Conservation (phyloP, 1,140 invertebrate genomes). For the Choristoneura fumiferana region DNA sequence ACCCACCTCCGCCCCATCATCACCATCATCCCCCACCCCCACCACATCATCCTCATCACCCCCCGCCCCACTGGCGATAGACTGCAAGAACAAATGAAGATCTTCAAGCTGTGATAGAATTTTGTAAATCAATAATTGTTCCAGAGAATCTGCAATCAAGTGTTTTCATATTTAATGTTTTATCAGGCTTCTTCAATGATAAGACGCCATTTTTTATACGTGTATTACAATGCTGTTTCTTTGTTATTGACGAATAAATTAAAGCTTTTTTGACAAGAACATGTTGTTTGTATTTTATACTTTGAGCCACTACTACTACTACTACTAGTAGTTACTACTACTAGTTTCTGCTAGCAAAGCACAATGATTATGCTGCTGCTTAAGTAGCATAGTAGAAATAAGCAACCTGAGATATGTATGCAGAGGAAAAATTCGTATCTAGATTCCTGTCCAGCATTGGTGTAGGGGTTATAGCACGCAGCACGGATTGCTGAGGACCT, state of each 20-base stretch:
- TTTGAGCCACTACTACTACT: too few species aligned
- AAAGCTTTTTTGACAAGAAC: background rate
- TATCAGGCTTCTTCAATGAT: background rate
- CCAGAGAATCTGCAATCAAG: background rate
- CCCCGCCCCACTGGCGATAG: conserved; percentile 20
- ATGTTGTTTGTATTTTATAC: background rate
- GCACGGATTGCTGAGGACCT: too few species aligned
- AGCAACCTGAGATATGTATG: too few species aligned
- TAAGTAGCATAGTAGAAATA: too few species aligned
- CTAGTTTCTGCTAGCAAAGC: too few species aligned
- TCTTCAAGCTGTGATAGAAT: conserved; percentile 6
- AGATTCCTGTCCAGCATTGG: too few species aligned
- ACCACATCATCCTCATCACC: conserved; percentile 30
- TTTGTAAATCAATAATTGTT: background rate
- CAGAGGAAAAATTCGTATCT: too few species aligned
- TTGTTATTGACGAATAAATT: background rate
- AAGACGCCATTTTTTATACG: background rate
- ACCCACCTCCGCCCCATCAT: conserved; percentile 22
- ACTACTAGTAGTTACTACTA: too few species aligned
- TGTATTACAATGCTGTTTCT: background rate
- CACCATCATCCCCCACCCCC: conserved; percentile 37
- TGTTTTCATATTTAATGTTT: background rate
- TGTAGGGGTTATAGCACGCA: too few species aligned
- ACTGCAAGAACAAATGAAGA: background rate
- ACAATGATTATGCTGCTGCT: background rate